Conservation (phyloP, 2,888 invertebrate genomes). For the Lithophane leautieri region DNA sequence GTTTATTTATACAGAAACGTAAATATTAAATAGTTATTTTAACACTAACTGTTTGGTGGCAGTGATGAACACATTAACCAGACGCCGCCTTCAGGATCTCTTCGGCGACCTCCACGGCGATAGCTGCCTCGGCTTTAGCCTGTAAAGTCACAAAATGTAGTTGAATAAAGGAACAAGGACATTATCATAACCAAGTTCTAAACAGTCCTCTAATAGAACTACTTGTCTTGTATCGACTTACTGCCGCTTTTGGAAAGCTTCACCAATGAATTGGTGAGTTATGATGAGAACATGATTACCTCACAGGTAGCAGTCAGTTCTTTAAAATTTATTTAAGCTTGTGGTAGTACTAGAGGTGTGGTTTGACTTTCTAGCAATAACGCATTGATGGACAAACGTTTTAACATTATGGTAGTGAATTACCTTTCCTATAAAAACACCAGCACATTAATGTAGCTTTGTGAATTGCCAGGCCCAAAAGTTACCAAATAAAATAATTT, state of each 20-base stretch:
- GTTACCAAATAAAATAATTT: too few species aligned
- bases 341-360: not conserved
- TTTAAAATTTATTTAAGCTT: not conserved
- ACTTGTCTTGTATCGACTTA: not conserved
- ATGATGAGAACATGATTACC: not conserved
- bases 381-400: not conserved
- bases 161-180: slow-evolving; percentile 6
- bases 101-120: slow-evolving; percentile 98
- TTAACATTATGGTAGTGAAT: not conserved
- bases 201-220: not conserved
- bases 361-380: not conserved
- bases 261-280: not conserved
- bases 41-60: slow-evolving; percentile 75
- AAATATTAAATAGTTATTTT: slow-evolving; percentile 79
- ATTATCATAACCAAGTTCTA: not conserved
- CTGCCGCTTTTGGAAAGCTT: not conserved
- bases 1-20: slow-evolving; percentile 81
- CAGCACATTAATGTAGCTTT: not conserved
- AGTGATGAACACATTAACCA: slow-evolving; percentile 72
- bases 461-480: too few species aligned
- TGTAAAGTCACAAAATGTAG: slow-evolving; percentile 75
- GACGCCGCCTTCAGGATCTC: slow-evolving; percentile 96
- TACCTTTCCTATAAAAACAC: not conserved
- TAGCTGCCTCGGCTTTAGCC: slow-evolving; percentile 96
- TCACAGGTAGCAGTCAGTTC: not conserved